Evolutionary conservation across 1,140 invertebrate genomes (phyloP), one percentile per base, ranked within the genome.

Genomic region (Holotrichia oblita): DNA sequence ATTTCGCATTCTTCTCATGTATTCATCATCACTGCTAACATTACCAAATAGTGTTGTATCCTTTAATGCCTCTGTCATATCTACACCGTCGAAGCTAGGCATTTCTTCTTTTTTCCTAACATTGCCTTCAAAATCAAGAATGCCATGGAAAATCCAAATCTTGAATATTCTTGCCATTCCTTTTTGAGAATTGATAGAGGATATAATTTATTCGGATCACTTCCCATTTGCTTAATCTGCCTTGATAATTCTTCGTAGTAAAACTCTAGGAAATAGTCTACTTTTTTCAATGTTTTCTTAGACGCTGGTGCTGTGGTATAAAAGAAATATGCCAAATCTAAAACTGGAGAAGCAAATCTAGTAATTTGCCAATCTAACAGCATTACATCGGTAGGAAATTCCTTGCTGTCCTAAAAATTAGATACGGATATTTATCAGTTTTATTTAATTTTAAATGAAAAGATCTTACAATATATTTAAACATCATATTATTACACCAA

Each of bases 401-500:
- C 41, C 9, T 76, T 76, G 20, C 24, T 22, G 3, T 44, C 44
- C 22, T 34, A 76, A 48, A 55, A 48, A 76, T 9, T 48, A n/a
- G 12, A 41, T n/a, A 48, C 2, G 41, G 20, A 3, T 44, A 12
- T 41, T 44, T 12, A 14, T 76, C 17, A 76, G 8, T 76, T n/a
- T n/a, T n/a, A 40, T 76, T 41, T 42, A 34, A 9, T 8, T 73
- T 42, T 22, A 75, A 44, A 7, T 12, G 2, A 73, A 12, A 64
- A 2, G 27, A 34, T 4, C 78, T 80, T 80, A 84, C 85, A 24
- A 87, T 77, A 79, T 89, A 89, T 83, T 88, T 87, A 81, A 89
- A 90, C 86, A 90, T 87, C 80, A 90, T 88, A 79, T 90, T 90
- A 79, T 90, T 90, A n/a, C 87, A 87, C 89, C 89, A 90, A 27